These are phyloP conservation scores for Cyprinodon tularosa DNA, from an alignment of 2,113 vertebrate genomes.

Conservation along the genomic window DNA sequence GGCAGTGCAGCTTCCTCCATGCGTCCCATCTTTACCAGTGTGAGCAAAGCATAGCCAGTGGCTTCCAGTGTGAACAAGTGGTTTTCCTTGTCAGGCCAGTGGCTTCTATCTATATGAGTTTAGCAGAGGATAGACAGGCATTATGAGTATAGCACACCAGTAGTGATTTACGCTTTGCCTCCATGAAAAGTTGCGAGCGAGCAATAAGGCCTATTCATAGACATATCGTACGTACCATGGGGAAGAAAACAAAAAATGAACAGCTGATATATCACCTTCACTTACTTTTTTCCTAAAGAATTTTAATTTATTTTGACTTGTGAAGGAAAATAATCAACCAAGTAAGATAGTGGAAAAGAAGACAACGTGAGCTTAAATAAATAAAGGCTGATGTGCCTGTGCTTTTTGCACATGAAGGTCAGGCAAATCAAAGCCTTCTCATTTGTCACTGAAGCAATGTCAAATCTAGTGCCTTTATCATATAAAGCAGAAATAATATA, in stretches of 20 bases:
- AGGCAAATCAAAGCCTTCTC: no score
- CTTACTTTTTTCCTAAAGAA: neutral
- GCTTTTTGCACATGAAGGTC: no score
- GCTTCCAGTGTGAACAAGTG: conserved; percentile 73
- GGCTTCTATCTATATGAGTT: conserved; percentile 38
- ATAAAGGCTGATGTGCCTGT: no score
- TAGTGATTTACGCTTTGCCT: neutral
- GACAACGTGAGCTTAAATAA: no score
- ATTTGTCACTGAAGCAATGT: neutral
- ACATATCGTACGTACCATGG: no score
- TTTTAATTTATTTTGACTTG: neutral
- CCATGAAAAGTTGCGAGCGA: neutral
- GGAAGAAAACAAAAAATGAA: no score
- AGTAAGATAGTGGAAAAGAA: neutral
- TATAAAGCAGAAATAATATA: neutral
- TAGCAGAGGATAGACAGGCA: neutral
- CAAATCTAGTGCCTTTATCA: neutral
- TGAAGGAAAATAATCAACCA: neutral
- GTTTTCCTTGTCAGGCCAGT: conserved; percentile 71
- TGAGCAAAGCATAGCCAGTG: conserved; percentile 78
- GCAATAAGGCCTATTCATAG: no score
- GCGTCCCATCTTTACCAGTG: conserved; percentile 66
- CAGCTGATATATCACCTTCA: no score
- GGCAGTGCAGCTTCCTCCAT: conserved; percentile 54
- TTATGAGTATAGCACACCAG: neutral